Conservation (phyloP, 2,797 vertebrate genomes). For the Falco novaeseelandiae region DNA sequence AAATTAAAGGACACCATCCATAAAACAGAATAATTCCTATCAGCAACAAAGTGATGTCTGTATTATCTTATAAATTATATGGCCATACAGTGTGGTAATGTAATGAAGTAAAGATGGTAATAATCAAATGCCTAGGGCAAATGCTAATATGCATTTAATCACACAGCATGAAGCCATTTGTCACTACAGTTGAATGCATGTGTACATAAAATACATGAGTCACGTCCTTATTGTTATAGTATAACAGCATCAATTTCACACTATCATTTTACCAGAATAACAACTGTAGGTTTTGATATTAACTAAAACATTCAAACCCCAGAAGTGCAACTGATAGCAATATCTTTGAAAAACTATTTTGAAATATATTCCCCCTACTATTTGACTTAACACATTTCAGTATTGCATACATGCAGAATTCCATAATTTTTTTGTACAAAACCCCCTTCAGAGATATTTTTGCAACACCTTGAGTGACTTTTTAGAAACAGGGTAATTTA, state of each 20-base stretch:
- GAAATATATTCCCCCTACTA: background rate
- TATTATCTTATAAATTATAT: conserved; percentile 89
- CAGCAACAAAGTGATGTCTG: conserved; percentile 87
- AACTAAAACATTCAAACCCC: conserved; percentile 65
- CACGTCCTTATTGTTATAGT: conserved; percentile 83
- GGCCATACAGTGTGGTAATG: conserved; percentile 82
- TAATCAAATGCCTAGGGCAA: conserved; percentile 85
- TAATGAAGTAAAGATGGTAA: conserved; percentile 86
- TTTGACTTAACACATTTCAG: background rate
- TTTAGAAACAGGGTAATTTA: conserved; percentile 3
- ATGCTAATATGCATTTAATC: conserved; percentile 89
- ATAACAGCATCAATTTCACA: conserved; percentile 82
- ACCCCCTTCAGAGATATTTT: background rate
- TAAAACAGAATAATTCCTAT: conserved; percentile 91
- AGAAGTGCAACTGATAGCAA: conserved; percentile 41
- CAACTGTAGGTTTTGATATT: conserved; percentile 74
- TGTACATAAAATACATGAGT: conserved; percentile 83
- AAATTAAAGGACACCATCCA: conserved; percentile 92
- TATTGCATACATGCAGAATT: background rate
- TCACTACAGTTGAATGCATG: conserved; percentile 83
- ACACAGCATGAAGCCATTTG: conserved; percentile 84
- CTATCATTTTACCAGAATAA: conserved; percentile 81
- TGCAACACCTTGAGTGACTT: background rate
- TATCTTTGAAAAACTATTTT: conserved; percentile 28
- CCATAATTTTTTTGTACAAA: background rate